phyloP scores from a whole-genome alignment of 2,113 vertebrate species.

The Neolamprologus cancellatus region DNA sequence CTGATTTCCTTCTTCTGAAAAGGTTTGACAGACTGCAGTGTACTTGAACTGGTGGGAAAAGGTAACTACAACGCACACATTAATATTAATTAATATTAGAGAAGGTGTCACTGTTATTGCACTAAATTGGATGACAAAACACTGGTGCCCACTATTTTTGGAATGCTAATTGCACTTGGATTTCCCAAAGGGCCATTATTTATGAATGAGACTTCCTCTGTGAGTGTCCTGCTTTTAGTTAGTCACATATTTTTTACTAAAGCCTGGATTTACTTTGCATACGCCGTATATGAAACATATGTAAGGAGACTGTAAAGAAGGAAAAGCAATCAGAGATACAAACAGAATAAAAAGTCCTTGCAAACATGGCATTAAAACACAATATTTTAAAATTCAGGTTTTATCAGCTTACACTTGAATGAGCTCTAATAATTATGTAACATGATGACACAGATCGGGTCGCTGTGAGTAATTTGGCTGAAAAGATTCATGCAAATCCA shows the following conservation, averaged over 20 bases:
- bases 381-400: background rate
- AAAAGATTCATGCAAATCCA: background rate
- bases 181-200: slow-evolving; percentile 37
- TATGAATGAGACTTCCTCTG: slow-evolving; percentile 33
- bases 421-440: slow-evolving; percentile 17
- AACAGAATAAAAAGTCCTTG: background rate
- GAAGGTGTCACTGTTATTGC: background rate
- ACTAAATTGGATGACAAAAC: background rate
- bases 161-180: slow-evolving; percentile 28
- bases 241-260: background rate
- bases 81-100: slow-evolving; percentile 46
- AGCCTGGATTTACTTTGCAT: background rate
- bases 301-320: background rate
- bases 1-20: background rate
- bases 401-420: background rate
- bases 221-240: slow-evolving; percentile 16
- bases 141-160: slow-evolving; percentile 8
- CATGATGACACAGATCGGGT: slow-evolving; percentile 17
- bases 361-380: background rate
- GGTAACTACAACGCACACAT: background rate
- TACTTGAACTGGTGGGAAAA: background rate
- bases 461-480: background rate
- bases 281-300: background rate
- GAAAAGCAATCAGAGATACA: background rate
- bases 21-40: background rate